Percentiles rank a stretch among this genome's conserved stretches.
Evolutionary conservation across 1,140 invertebrate species (phyloP).

Genomic region (Hypsibius dujardini): DNA sequence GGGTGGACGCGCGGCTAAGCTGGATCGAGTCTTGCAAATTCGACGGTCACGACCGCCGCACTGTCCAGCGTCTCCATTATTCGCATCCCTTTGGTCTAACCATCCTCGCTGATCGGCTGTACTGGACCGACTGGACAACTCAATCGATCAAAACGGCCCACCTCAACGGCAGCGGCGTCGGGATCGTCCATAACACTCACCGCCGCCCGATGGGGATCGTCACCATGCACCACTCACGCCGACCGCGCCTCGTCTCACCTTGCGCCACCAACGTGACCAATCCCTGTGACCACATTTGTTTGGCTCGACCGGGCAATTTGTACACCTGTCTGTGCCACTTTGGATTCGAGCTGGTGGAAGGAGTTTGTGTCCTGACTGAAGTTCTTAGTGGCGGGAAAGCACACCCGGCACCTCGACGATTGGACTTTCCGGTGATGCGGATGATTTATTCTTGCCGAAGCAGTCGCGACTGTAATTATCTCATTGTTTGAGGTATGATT

Average conservation of each 20-base stretch:
- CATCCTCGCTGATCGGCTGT: neutral
- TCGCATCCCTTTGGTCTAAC: neutral
- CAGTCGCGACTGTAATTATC: no score
- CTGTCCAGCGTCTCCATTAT: neutral
- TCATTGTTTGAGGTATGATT: no score
- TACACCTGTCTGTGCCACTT: no score
- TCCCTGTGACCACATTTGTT: neutral
- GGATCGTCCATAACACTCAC: neutral
- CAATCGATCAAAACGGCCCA: neutral
- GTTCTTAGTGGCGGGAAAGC: no score
- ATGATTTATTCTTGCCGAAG: no score
- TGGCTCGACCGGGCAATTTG: neutral
- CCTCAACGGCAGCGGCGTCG: neutral
- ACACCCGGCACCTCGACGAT: no score
- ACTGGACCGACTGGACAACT: neutral
- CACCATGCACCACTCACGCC: neutral
- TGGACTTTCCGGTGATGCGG: no score
- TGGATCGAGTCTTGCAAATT: neutral
- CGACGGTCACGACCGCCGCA: neutral
- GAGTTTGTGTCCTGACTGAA: no score
- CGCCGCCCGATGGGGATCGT: neutral
- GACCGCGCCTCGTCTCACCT: neutral
- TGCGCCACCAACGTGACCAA: neutral
- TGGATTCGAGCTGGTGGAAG: no score
- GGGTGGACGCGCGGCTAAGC: neutral